Percentiles rank a stretch among this genome's conserved stretches.
phyloP scores from a whole-genome alignment of 2,888 invertebrate species.

The Limenitis camilla region DNA sequence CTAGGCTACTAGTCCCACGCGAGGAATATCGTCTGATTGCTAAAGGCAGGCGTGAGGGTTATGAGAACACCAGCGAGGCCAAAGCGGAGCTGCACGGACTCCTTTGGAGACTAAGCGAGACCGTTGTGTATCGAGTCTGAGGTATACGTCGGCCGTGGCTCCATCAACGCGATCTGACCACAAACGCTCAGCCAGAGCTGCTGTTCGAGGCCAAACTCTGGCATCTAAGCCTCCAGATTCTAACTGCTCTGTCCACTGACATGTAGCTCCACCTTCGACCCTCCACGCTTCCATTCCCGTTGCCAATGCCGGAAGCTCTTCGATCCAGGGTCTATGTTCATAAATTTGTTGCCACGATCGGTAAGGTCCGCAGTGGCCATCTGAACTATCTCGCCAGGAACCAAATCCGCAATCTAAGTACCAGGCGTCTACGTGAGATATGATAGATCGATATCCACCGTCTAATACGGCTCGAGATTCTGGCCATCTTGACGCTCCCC shows the following conservation, averaged over 20 bases:
- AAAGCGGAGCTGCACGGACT: slow-evolving; percentile 79
- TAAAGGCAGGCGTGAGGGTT: slow-evolving; percentile 83
- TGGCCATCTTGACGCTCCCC: slow-evolving; percentile 88
- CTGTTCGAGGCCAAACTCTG: slow-evolving; percentile 87
- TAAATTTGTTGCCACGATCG: slow-evolving; percentile 91
- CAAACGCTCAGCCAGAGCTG: slow-evolving; percentile 86
- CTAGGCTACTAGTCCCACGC: background rate
- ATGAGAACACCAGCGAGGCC: slow-evolving; percentile 85
- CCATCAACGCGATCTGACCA: slow-evolving; percentile 78
- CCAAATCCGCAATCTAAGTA: slow-evolving; percentile 92
- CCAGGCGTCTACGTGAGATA: slow-evolving; percentile 92
- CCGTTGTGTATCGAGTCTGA: slow-evolving; percentile 79
- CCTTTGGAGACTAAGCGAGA: slow-evolving; percentile 78
- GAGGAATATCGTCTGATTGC: background rate
- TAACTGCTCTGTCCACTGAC: slow-evolving; percentile 90
- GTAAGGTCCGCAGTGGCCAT: slow-evolving; percentile 91
- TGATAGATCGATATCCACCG: slow-evolving; percentile 83
- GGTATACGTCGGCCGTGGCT: slow-evolving; percentile 77
- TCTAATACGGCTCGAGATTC: slow-evolving; percentile 85
- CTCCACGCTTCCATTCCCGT: slow-evolving; percentile 58
- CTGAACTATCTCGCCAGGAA: slow-evolving; percentile 87
- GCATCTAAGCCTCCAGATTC: slow-evolving; percentile 83
- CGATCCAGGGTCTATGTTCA: slow-evolving; percentile 85
- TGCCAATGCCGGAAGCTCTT: slow-evolving; percentile 51
- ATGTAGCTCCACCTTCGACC: slow-evolving; percentile 84